Conservation (phyloP, 2,113 vertebrate genomes). For the Callaeas wilsoni region DNA sequence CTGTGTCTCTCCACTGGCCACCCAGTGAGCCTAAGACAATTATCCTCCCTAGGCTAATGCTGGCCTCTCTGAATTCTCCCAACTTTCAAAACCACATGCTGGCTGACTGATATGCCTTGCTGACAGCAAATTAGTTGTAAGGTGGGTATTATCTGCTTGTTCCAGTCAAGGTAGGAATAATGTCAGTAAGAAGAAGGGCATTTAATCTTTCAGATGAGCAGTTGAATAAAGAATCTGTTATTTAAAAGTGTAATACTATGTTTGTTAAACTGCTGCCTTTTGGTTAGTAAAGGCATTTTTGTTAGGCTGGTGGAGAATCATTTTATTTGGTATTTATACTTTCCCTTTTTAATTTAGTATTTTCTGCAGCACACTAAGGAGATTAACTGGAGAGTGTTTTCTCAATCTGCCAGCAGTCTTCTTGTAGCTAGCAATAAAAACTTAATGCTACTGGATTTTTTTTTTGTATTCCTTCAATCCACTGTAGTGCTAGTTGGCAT, state of each 20-base stretch:
- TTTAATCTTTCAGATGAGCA: background rate
- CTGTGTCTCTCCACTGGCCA: background rate
- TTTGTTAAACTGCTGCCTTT: background rate
- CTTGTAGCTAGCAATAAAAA: background rate
- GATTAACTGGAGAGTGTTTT: background rate
- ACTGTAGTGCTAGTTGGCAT: background rate
- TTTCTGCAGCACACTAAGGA: background rate
- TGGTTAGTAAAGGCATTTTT: background rate
- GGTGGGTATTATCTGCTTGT: background rate
- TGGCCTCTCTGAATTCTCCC: background rate
- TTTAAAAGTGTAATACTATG: background rate
- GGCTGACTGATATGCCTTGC: background rate
- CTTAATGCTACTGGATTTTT: background rate
- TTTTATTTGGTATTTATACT: background rate
- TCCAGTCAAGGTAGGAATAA: background rate
- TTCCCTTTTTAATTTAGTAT: background rate
- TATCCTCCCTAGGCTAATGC: background rate
- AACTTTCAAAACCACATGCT: background rate
- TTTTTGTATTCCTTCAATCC: background rate
- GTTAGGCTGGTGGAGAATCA: background rate
- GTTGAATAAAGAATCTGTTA: background rate
- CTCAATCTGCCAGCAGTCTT: background rate
- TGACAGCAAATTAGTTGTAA: background rate
- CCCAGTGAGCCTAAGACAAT: background rate
- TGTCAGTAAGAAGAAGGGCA: background rate